These are phyloP conservation scores for Thalassaphorura encarpata DNA, from an alignment of 1,140 invertebrate species.

Conservation along the genomic window DNA sequence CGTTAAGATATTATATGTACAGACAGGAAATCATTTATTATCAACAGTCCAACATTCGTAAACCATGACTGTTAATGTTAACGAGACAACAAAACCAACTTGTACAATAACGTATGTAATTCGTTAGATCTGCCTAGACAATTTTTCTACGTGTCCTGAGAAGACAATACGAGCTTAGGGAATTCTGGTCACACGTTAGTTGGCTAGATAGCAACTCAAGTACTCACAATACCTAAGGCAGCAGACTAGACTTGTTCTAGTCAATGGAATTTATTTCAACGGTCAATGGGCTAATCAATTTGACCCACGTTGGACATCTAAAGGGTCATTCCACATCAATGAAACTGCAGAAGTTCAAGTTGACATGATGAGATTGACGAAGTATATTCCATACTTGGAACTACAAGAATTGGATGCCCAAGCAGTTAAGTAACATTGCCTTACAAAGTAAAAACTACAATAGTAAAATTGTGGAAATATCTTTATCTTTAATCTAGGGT, in stretches of 20 bases:
- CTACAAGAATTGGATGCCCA: conserved; percentile 53
- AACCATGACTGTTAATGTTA: too few relatives aligned
- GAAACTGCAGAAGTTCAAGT: conserved; percentile 41
- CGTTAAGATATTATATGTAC: too few relatives aligned
- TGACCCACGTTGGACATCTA: conserved; percentile 43
- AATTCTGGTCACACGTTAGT: too few relatives aligned
- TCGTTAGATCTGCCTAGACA: neutral
- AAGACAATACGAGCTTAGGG: too few relatives aligned
- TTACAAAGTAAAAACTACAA: conserved; percentile 52
- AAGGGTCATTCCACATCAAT: conserved; percentile 46
- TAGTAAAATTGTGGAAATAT: too few relatives aligned
- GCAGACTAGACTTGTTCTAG: conserved; percentile 46
- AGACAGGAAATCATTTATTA: too few relatives aligned
- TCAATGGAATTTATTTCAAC: conserved; percentile 73
- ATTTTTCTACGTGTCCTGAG: neutral
- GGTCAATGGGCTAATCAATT: conserved; percentile 64
- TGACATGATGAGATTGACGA: conserved; percentile 53
- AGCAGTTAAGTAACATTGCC: conserved; percentile 66
- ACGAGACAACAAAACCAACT: too few relatives aligned
- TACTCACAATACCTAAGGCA: conserved; percentile 15
- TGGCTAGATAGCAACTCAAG: too few relatives aligned
- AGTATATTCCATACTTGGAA: conserved; percentile 54
- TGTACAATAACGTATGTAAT: too few relatives aligned
- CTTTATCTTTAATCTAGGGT: conserved; percentile 42
- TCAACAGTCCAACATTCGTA: too few relatives aligned